A percentile compares a stretch with the other conserved stretches of the same genome.
Evolutionary conservation across 2,888 invertebrate species (phyloP).

Genomic region (Listrodromus nycthemerus): DNA sequence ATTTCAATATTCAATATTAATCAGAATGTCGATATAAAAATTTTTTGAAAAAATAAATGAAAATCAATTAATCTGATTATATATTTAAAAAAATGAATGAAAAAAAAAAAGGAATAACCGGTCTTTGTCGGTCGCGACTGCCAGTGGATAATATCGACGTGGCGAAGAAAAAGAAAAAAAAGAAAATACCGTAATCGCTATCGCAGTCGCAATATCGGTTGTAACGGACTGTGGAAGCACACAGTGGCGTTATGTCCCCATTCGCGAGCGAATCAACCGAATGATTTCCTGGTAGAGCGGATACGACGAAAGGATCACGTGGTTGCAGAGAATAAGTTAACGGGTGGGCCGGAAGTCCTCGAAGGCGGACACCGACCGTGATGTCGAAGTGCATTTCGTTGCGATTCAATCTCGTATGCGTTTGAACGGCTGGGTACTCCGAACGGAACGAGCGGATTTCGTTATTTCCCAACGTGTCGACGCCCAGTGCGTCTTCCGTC

Average conservation of each 20-base stretch:
- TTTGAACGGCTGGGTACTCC: constrained; percentile 11
- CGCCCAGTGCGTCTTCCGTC: constrained; percentile 49
- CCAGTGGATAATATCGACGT: constrained; percentile 32
- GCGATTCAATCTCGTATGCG: constrained; percentile 27
- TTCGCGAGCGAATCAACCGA: constrained; percentile 42
- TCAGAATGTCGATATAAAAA: not conserved
- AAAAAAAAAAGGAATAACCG: not conserved
- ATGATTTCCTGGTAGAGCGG: constrained; percentile 60
- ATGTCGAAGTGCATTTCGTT: constrained; percentile 43
- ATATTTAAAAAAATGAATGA: too few species aligned
- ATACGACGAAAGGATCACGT: constrained; percentile 56
- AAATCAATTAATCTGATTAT: too few species aligned
- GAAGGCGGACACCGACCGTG: constrained; percentile 41
- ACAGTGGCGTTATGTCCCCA: constrained; percentile 44
- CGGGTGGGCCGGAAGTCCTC: constrained; percentile 50
- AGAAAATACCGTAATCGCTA: constrained; percentile 8
- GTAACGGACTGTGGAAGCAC: constrained; percentile 35
- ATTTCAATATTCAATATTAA: not conserved
- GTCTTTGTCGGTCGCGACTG: constrained; percentile 14
- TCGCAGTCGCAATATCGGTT: constrained; percentile 42
- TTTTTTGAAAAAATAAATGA: too few species aligned
- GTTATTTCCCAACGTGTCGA: constrained; percentile 45
- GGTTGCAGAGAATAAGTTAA: constrained; percentile 29
- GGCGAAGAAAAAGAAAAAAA: constrained; percentile 9
- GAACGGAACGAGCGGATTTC: constrained; percentile 30